phyloP scores from a whole-genome alignment of 2,113 vertebrate species.

The Chunga burmeisteri region DNA sequence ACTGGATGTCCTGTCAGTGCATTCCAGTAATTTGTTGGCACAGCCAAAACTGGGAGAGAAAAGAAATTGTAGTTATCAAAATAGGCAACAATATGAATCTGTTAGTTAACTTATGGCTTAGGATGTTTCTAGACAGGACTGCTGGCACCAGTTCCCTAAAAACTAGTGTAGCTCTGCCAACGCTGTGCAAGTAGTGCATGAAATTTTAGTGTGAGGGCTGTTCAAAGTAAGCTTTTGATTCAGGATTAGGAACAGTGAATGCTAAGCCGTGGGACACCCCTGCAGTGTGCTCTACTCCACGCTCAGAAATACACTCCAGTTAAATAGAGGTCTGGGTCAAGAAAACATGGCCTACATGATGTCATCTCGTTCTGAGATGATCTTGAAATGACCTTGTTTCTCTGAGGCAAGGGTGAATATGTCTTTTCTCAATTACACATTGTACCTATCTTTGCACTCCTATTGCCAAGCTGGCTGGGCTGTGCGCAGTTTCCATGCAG shows the following conservation, averaged over 20 bases:
- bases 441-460: not conserved
- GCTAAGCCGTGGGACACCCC: not conserved
- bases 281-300: not conserved
- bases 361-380: not conserved
- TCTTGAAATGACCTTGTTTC: conserved; percentile 6
- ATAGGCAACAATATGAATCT: not conserved
- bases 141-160: conserved; percentile 12
- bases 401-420: not conserved
- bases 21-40: not conserved
- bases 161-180: conserved; percentile 30
- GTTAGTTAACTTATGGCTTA: conserved; percentile 36
- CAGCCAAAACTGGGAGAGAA: not conserved
- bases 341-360: conserved; percentile 7
- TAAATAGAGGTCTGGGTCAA: not conserved
- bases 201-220: conserved; percentile 29
- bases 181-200: conserved; percentile 28
- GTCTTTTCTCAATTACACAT: not conserved
- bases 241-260: conserved; percentile 43
- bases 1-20: not conserved
- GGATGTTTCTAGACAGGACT: conserved; percentile 17
- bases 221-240: conserved; percentile 43
- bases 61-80: not conserved
- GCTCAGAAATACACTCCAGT: not conserved
- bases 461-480: not conserved
- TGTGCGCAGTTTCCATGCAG: not conserved